Base-by-base conservation (phyloP, 2,113 vertebrate species). In the Ciconia boyciana region DNA sequence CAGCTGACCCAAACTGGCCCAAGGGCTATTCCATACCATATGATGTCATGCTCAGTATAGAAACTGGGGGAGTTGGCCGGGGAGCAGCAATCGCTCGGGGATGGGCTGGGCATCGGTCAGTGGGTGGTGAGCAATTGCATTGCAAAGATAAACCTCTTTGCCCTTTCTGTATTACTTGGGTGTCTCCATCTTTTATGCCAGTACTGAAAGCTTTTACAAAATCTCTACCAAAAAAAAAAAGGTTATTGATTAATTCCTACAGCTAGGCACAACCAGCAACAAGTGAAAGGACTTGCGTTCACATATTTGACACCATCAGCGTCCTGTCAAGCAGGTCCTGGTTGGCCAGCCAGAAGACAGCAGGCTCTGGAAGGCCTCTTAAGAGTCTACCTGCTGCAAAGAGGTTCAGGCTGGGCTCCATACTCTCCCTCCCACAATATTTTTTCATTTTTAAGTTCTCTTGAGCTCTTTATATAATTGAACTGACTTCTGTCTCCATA, bases 101-200 rank as follows among this genome's bases (percentile, higher is more conserved):
- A 39, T 9, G 39, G 39, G 39, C 39, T 39, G 8, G 39, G 39
- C 39, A 39, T 39, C 39, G 8, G 39, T 39, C 39, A 39, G 39
- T 39, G 39, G 39, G 39, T 39, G 39, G 39, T 39, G 39, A 39
- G 39, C 39, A 39, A 39, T 39, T 39, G 39, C 39, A 39, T 39
- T 39, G 39, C 39, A 39, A 39, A 39, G 39, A 39, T 39, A 39
- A 39, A 39, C 39, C 39, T 39, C 46, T 91, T 71, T 43, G 61
- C 13, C 29, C 20, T 60, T 92, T 55, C 25, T 32, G 1, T 60
- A 8, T 72, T 51, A 57, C 20, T 87, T 0, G 0, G 0, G 13
- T 66, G 31, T 55, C 57, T 79, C n/a, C 44, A 9, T 32, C 34
- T 51, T 49, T 71, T 54, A 58, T 28, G 41, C 41, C 34, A 57